Evolutionary conservation across 2,797 vertebrate genomes (phyloP).

Genomic region (Strix occidentalis): DNA sequence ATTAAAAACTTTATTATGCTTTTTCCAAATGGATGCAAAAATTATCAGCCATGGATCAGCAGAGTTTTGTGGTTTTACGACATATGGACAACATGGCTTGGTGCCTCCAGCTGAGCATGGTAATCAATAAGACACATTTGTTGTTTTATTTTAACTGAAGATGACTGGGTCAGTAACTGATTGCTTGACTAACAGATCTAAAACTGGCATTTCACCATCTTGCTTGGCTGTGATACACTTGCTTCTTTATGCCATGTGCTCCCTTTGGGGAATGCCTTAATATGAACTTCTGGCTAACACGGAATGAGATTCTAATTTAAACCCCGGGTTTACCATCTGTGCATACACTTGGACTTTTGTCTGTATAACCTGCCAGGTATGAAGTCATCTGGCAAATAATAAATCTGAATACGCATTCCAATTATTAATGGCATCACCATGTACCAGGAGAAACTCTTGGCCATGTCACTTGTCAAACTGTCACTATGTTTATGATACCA

Average conservation of each 20-base stretch:
- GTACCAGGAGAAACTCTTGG: not conserved
- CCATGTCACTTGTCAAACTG: not conserved
- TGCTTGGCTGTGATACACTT: conserved; percentile 38
- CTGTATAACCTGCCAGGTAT: conserved; percentile 47
- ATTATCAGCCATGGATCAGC: not conserved
- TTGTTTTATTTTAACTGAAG: conserved; percentile 41
- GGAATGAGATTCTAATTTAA: conserved; percentile 56
- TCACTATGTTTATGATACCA: not conserved
- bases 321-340: conserved; percentile 44
- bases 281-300: conserved; percentile 27
- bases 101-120: conserved; percentile 22
- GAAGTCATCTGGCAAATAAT: conserved; percentile 55
- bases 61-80: conserved; percentile 1
- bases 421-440: conserved; percentile 31
- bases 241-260: conserved; percentile 27
- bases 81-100: not conserved
- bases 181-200: conserved; percentile 20
- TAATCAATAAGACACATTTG: conserved; percentile 32
- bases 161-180: conserved; percentile 46
- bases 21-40: conserved; percentile 9
- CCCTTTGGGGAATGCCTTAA: conserved; percentile 50
- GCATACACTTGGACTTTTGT: conserved; percentile 37
- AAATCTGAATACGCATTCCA: not conserved
- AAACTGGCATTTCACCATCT: conserved; percentile 55
- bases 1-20: not conserved